These are phyloP conservation scores for Chymomyza fuscimana DNA, from an alignment of 2,888 invertebrate genomes.

Conservation along the genomic window DNA sequence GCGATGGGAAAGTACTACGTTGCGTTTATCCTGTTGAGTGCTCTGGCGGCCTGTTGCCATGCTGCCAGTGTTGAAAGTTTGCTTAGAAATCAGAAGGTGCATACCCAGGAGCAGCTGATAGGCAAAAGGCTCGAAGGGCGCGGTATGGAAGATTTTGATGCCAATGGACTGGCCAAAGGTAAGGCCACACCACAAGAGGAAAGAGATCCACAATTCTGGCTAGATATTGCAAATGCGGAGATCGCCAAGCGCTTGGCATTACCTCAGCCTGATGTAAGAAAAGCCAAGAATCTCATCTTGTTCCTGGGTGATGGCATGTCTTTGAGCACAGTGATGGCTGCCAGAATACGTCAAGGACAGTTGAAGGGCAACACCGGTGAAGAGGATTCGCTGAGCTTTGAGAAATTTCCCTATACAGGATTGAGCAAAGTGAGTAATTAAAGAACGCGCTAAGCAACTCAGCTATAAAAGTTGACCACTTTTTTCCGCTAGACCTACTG, in stretches of 20 bases:
- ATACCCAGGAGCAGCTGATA: conserved; percentile 12
- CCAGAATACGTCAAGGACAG: conserved; percentile 84
- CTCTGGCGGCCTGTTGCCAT: not conserved
- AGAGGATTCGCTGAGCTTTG: conserved; percentile 83
- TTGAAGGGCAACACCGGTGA: conserved; percentile 82
- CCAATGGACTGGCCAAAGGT: not conserved
- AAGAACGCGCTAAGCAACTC: not conserved
- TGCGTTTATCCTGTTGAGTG: not conserved
- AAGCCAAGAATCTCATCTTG: conserved; percentile 69
- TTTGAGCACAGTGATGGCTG: conserved; percentile 84
- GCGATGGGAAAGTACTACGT: too few relatives aligned
- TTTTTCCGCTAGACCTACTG: conserved; percentile 81
- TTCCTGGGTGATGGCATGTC: conserved; percentile 85
- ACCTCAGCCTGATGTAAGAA: conserved; percentile 30
- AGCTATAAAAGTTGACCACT: too few relatives aligned
- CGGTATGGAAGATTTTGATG: not conserved
- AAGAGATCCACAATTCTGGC: conserved; percentile 58
- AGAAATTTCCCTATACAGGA: conserved; percentile 83
- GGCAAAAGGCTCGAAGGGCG: not conserved
- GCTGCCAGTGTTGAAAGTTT: not conserved
- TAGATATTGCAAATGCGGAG: conserved; percentile 49
- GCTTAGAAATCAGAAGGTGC: not conserved
- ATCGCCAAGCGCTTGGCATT: conserved; percentile 41
- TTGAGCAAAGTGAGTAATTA: conserved; percentile 82
- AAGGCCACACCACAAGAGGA: conserved; percentile 44